Evolutionary conservation across 2,888 invertebrate species (phyloP).

Genomic region (Cheilosia vulpina): DNA sequence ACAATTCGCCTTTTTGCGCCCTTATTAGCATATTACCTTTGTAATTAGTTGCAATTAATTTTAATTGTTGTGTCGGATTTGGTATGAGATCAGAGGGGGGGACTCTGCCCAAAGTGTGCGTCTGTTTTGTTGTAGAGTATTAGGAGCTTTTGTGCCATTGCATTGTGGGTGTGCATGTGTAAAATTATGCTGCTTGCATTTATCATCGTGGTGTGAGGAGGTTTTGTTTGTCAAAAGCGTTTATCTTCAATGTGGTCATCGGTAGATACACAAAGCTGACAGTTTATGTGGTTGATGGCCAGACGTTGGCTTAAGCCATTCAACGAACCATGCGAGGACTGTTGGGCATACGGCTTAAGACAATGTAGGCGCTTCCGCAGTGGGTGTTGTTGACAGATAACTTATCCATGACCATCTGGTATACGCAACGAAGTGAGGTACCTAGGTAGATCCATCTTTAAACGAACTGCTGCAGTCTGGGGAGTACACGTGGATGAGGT

Average conservation of each 20-base stretch:
- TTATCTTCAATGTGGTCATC: slow-evolving; percentile 19
- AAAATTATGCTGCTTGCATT: too few species aligned
- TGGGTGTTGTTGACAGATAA: too few species aligned
- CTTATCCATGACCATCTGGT: too few species aligned
- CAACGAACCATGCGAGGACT: too few species aligned
- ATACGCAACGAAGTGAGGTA: too few species aligned
- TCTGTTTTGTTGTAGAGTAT: slow-evolving; percentile 12
- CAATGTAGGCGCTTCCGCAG: too few species aligned
- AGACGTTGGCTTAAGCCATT: too few species aligned
- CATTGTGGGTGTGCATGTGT: background rate
- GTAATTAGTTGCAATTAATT: slow-evolving; percentile 80
- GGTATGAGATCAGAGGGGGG: slow-evolving; percentile 49
- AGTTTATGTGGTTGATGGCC: too few species aligned
- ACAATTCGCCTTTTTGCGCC: slow-evolving; percentile 70
- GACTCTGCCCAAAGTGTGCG: slow-evolving; percentile 16
- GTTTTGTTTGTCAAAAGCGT: slow-evolving; percentile 48
- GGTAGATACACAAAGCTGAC: slow-evolving; percentile 2
- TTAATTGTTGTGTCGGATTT: slow-evolving; percentile 78
- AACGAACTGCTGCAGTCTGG: too few species aligned
- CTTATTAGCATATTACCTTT: slow-evolving; percentile 80
- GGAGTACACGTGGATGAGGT: too few species aligned
- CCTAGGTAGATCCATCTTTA: too few species aligned
- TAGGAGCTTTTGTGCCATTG: background rate
- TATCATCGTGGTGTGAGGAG: background rate
- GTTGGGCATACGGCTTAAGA: too few species aligned